Base-by-base conservation (phyloP, 2,888 invertebrate genomes). In the Penaeus monodon region DNA sequence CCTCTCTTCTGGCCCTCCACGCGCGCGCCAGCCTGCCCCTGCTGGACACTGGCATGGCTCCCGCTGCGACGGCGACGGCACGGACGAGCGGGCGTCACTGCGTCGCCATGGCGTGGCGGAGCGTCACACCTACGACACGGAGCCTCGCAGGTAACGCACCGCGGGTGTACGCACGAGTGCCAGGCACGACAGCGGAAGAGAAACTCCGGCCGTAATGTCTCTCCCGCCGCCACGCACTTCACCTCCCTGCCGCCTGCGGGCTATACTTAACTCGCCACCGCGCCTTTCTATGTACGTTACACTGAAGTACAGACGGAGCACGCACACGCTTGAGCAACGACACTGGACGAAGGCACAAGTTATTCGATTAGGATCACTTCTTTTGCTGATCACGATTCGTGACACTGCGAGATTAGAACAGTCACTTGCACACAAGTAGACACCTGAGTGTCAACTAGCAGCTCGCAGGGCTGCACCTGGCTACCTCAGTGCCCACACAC, bases 131-230 rank as follows among this genome's bases (percentile, higher is more conserved):
- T 57, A 77, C 49, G 20, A 7, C 22, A 44, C 27, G 29, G 70
- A 70, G 29, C 70, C 70, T 70, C 29, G 14, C 27, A 70, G 70
- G 83, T 33, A 63, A 65, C 38, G 27, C 64, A 29, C 65, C 68
- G 76, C 33, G 38, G 49, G 63, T 70, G 81, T 81, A 70, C 38
- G 81, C 66, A 44, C 29, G 85, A 63, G 85, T 82, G 81, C 81
- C 86, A 33, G 81, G 86, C 81, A 86, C 86, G 24, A n/a, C 44
- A 65, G 38, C 76, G 65, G 73, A 81, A 66, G 81, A 86, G 81
- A 86, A 86, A 86, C 77, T 85, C 68, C 22, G 57, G 17, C 24
- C 27, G 70, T 38, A 44, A 49, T 27, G 49, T 57, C 57, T 57
- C 57, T 77, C 27, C 77, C 38, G 22, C 49, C 77, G 27, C 77